Conservation (phyloP, 2,113 vertebrate species). For the Solenodon paradoxus region DNA sequence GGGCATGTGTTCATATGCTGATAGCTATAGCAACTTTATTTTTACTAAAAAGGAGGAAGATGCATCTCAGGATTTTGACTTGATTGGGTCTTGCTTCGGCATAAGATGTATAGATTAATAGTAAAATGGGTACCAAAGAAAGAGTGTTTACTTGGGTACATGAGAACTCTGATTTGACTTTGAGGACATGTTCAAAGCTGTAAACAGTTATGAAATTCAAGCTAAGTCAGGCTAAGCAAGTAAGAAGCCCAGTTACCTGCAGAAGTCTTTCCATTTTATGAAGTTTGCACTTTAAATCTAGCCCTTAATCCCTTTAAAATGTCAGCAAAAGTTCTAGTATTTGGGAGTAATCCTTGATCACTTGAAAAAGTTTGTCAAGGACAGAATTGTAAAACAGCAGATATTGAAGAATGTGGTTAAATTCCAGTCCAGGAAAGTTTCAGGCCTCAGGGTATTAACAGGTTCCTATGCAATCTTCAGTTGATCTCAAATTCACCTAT, state of each 20-base stretch:
- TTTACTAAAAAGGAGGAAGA: background rate
- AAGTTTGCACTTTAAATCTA: background rate
- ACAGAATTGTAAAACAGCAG: background rate
- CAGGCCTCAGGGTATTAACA: background rate
- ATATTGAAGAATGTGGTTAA: background rate
- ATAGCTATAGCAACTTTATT: background rate
- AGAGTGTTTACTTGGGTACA: background rate
- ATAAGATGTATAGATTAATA: background rate
- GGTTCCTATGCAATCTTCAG: background rate
- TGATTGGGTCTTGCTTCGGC: background rate
- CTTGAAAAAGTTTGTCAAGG: background rate
- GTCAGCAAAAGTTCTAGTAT: background rate
- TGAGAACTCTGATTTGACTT: background rate
- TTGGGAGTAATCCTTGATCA: background rate
- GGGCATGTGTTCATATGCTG: background rate
- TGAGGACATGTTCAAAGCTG: background rate
- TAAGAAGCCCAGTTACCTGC: background rate
- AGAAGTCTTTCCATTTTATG: background rate
- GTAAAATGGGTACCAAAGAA: background rate
- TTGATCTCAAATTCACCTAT: background rate
- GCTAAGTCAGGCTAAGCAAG: background rate
- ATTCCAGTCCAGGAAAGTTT: background rate
- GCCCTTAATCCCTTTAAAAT: background rate
- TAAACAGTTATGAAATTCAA: background rate
- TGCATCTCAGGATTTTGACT: background rate